Evolutionary conservation across 2,113 vertebrate species (phyloP).

Genomic region (Ploceus nigricollis): DNA sequence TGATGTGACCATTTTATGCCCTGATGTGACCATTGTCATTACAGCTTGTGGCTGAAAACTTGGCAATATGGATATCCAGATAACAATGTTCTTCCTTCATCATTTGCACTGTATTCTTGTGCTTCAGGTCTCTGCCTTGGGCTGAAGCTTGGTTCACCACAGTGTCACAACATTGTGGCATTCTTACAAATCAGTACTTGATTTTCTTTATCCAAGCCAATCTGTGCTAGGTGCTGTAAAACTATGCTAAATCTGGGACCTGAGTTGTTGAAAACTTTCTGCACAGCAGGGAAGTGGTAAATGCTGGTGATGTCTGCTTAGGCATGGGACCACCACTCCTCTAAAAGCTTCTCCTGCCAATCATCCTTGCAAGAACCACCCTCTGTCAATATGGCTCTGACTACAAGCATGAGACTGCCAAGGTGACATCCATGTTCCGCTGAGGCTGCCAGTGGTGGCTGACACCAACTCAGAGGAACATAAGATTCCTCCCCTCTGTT

Average conservation of each 20-base stretch:
- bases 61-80: background rate
- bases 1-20: background rate
- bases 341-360: background rate
- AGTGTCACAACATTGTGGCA: background rate
- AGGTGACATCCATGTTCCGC: background rate
- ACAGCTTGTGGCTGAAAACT: background rate
- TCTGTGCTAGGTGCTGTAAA: background rate
- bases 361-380: background rate
- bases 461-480: background rate
- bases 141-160: background rate
- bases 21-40: background rate
- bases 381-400: background rate
- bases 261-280: background rate
- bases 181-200: background rate
- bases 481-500: background rate
- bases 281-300: rapidly evolving
- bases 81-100: background rate
- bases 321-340: background rate
- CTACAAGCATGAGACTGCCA: background rate
- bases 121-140: background rate
- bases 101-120: background rate
- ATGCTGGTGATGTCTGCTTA: background rate
- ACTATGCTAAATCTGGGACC: background rate
- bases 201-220: background rate
- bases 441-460: background rate